These are phyloP conservation scores for Scleropages formosus DNA, from an alignment of 2,797 vertebrate species.

Conservation along the genomic window DNA sequence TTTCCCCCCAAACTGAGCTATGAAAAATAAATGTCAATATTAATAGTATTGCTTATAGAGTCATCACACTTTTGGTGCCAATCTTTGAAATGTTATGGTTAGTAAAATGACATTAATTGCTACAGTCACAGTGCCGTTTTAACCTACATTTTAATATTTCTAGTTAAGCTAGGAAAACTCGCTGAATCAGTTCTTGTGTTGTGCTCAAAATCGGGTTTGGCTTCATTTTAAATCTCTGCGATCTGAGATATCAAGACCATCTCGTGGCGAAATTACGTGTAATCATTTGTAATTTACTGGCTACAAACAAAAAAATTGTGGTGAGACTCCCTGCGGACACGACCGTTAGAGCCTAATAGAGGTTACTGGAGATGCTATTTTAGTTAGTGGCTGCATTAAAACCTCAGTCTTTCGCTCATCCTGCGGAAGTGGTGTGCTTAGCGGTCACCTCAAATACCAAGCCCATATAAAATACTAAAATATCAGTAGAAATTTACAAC, in stretches of 20 bases:
- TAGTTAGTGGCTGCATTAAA: not conserved
- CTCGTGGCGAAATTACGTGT: constrained; percentile 41
- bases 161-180: no score
- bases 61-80: no score
- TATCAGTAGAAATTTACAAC: not conserved
- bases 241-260: constrained; percentile 37
- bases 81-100: no score
- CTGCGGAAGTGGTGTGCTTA: no score
- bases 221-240: constrained; percentile 33
- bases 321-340: not conserved
- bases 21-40: no score
- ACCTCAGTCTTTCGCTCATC: no score
- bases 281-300: constrained; percentile 46
- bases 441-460: no score
- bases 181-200: not conserved
- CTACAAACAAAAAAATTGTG: constrained; percentile 2
- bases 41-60: no score
- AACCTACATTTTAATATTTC: no score
- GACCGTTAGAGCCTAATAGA: not conserved
- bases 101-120: no score
- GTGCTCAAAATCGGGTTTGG: not conserved
- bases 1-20: no score
- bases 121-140: no score
- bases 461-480: not conserved
- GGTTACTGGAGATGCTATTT: not conserved